Base-by-base conservation (phyloP, 2,797 vertebrate genomes). In the Lateolabrax maculatus region DNA sequence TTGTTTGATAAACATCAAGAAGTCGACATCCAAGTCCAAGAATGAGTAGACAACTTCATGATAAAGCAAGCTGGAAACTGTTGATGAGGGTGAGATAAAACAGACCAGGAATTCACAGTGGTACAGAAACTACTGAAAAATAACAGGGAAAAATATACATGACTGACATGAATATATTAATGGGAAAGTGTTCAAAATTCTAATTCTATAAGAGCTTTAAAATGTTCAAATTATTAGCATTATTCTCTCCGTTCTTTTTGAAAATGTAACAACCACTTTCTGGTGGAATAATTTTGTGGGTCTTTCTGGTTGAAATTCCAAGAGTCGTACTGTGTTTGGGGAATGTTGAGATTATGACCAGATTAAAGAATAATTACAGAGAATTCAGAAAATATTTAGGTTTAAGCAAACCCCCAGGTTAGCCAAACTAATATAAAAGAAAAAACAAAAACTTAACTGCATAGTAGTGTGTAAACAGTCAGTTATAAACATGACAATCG, bases 11-110 rank as follows among this genome's bases (percentile, higher is more conserved):
- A 69, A 23, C n/a, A 53, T 1, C 11, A 88, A 71, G 37, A 86
- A 76, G 49, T 70, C 69, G 27, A 86, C 49, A 44, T 15, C 34
- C 11, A 89, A 89, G 31, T 63, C 72, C 6, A 88, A 92, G 64
- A 44, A 34, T 39, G 83, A 92, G 62, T 91, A 87, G 34, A 73
- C 31, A 25, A 48, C 16, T 0, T 19, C 8, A n/a, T 46, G 15
- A 39, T 1, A 36, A 19, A 34, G 10, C 12, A 19, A 55, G 9
- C n/a, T 43, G 25, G 34, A 57, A 12, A 49, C 11, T 27, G 27
- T 9, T 23, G 10, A 55, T 9, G 7, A 65, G 3, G 37, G 11
- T 46, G 19, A 53, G 19, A 69, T 25, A 34, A n/a, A 48, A n/a
- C 6, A 21, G 16, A 25, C 19, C 2, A 8, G 8, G 6, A 23